Evolutionary conservation across 2,797 vertebrate species (phyloP).

Genomic region (Ibycter americanus): DNA sequence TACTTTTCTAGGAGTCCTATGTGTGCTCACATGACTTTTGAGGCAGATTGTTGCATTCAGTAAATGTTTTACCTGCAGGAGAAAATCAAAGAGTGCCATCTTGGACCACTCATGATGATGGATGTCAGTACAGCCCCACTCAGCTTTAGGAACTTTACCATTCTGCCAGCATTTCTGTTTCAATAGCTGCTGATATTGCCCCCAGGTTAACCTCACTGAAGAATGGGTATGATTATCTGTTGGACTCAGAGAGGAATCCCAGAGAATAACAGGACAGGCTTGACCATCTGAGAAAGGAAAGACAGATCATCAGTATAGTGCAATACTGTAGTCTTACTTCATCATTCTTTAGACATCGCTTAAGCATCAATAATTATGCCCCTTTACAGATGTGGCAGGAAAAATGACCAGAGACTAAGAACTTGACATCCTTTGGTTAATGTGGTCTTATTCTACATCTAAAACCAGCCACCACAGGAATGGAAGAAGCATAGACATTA

Average conservation of each 20-base stretch:
- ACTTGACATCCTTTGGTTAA: neutral
- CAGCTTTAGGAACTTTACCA: conserved; percentile 82
- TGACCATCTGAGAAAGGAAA: conserved; percentile 77
- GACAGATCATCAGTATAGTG: neutral
- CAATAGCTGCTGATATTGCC: conserved; percentile 85
- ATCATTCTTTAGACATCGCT: neutral
- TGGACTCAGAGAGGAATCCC: conserved; percentile 85
- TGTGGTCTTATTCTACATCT: conserved; percentile 41
- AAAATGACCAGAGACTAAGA: conserved; percentile 1
- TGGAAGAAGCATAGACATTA: conserved; percentile 33
- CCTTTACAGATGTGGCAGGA: conserved; percentile 8
- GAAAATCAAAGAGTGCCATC: conserved; percentile 93
- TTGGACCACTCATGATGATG: conserved; percentile 95
- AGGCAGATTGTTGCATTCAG: neutral
- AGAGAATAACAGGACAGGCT: conserved; percentile 85
- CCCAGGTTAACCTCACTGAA: conserved; percentile 86
- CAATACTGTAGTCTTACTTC: neutral
- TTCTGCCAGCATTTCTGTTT: conserved; percentile 90
- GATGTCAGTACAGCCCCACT: conserved; percentile 85
- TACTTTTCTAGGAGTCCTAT: neutral
- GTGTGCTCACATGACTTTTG: neutral
- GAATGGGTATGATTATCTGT: conserved; percentile 78
- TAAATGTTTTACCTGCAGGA: conserved; percentile 86
- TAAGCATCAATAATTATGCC: neutral
- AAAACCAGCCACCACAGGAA: conserved; percentile 46